Evolutionary conservation across 1,140 invertebrate species (phyloP), one percentile per base, ranked within the genome.

Genomic region (Bombus terrestris): DNA sequence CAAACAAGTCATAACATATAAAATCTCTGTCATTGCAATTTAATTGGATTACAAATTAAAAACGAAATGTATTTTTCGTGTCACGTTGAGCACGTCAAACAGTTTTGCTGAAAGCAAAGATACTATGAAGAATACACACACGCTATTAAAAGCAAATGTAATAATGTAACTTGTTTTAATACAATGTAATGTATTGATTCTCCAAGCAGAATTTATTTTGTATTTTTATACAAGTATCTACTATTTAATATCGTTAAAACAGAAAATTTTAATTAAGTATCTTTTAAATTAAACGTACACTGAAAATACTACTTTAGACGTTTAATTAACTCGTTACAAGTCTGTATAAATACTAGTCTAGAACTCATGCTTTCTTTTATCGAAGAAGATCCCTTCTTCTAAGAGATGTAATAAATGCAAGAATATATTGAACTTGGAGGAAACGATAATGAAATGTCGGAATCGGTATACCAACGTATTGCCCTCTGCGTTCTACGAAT

Each of bases 401-500:
- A 37, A 3, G 4, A 72, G 28, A 72, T 39, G 39, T 41, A 13
- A 13, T 62, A n/a, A n/a, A 35, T 47, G n/a, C 18, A 37, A 22
- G 15, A 37, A 75, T 39, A 76, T 53, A 43, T 64, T n/a, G 39
- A 59, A 53, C 25, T 41, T 18, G 43, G 6, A 18, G 15, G 28
- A 37, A 66, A 81, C 86, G 64, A 66, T 81, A 76, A 89, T 81
- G 73, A 77, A 59, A 69, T 28, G 77, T 53, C 47, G 53, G 68
- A 75, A 80, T 43, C 6, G 13, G 22, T n/a, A 13, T 32, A 10
- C 10, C 10, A 75, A 73, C 72, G 28, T 47, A 73, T 47, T 73
- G n/a, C 41, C 22, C n/a, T 25, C 41, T 68, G 47, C 66, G 77
- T 28, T 81, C 81, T 37, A 39, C 77, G 82, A 39, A 37, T 68